Evolutionary conservation across 2,113 vertebrate species (phyloP).

Genomic region (Dipodomys spectabilis): DNA sequence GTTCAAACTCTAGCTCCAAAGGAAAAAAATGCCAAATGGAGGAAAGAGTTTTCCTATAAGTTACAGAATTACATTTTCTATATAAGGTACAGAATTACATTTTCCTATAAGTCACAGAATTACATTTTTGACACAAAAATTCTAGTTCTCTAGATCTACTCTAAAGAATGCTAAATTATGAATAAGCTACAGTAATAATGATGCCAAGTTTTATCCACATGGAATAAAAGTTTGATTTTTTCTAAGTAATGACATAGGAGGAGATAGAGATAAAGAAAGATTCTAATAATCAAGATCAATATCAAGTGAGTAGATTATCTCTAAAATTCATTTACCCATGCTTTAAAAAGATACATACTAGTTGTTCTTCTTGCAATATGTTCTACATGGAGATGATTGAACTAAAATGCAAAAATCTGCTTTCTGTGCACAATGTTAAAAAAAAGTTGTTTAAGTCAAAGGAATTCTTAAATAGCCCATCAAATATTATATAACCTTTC

Average conservation of each 20-base stretch:
- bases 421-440: constrained; percentile 27
- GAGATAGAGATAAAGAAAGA: not conserved
- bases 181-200: not conserved
- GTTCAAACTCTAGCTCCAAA: no score
- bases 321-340: not conserved
- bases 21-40: no score
- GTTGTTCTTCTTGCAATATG: constrained; percentile 51
- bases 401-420: constrained; percentile 44
- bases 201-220: no score
- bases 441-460: not conserved
- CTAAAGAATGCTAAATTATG: not conserved
- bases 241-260: not conserved
- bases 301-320: constrained; percentile 19
- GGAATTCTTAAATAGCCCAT: constrained; percentile 48
- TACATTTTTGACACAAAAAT: not conserved
- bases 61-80: not conserved
- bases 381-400: constrained; percentile 54
- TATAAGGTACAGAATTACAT: not conserved
- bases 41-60: not conserved
- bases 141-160: not conserved
- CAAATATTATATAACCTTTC: constrained; percentile 17
- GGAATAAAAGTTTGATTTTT: not conserved
- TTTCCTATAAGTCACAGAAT: not conserved
- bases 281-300: not conserved
- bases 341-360: not conserved